These are phyloP conservation scores for Daktulosphaira vitifoliae DNA, from an alignment of 1,140 invertebrate genomes.

Conservation along the genomic window DNA sequence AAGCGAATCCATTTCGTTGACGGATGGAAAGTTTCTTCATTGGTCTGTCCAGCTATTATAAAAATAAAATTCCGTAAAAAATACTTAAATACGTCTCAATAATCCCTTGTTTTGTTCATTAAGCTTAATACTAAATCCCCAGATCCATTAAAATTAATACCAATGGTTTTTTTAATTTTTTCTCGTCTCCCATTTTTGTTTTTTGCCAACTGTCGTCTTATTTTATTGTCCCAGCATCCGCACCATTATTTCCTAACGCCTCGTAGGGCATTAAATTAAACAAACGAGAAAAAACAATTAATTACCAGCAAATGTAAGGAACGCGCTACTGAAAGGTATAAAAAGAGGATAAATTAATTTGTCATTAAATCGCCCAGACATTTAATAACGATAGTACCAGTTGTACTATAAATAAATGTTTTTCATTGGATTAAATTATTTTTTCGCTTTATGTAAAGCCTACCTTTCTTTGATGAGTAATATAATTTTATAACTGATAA, in stretches of 20 bases:
- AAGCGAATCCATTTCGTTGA: slow-evolving; percentile 12
- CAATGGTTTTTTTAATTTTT: slow-evolving; percentile 4
- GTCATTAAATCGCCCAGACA: slow-evolving; percentile 26
- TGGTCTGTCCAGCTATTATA: not conserved
- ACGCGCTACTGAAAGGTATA: no score
- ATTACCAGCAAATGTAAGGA: slow-evolving; percentile 15
- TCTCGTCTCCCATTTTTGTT: not conserved
- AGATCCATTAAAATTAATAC: slow-evolving; percentile 33
- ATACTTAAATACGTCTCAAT: slow-evolving; percentile 26
- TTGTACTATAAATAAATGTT: slow-evolving; percentile 15
- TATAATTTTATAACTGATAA: no score
- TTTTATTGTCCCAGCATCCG: slow-evolving; percentile 18
- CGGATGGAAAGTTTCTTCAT: not conserved
- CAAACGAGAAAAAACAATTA: slow-evolving; percentile 30
- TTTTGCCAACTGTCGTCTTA: slow-evolving; percentile 3
- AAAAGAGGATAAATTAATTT: slow-evolving; percentile 25
- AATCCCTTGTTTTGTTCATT: slow-evolving; percentile 30
- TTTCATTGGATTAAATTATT: not conserved
- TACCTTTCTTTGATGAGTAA: no score
- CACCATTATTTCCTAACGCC: slow-evolving; percentile 27
- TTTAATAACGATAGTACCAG: slow-evolving; percentile 22
- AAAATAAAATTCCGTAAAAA: slow-evolving; percentile 13
- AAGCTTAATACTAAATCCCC: slow-evolving; percentile 27
- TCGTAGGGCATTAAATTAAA: slow-evolving; percentile 17
- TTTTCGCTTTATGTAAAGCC: no score